Conservation (phyloP, 37 sponge, comb jelly and placozoan species). For the Crambe crambe region DNA sequence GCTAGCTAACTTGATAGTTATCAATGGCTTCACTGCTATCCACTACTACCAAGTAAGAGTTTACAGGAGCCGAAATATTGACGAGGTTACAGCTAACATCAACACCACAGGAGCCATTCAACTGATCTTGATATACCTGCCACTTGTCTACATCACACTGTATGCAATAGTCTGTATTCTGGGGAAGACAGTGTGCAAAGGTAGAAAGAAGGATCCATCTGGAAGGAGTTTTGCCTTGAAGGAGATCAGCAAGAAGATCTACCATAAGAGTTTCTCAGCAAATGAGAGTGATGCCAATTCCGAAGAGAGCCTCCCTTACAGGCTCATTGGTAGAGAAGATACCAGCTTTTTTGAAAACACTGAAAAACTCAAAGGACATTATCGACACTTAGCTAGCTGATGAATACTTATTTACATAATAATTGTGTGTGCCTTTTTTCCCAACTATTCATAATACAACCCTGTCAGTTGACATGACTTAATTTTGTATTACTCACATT, state of each 20-base stretch:
- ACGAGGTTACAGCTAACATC: no score
- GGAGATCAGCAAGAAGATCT: neutral
- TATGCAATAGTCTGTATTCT: neutral
- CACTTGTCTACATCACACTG: slow-evolving; percentile 17
- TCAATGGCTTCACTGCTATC: no score
- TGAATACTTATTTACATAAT: no score
- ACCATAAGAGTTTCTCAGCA: neutral
- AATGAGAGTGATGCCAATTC: neutral
- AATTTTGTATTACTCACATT: slow-evolving; percentile 31
- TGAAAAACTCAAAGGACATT: neutral
- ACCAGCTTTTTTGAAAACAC: neutral
- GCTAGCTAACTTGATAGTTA: slow-evolving; percentile 15
- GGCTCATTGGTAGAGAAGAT: neutral
- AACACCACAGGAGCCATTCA: slow-evolving; percentile 25
- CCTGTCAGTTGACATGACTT: no score
- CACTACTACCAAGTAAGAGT: no score
- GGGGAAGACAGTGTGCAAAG: neutral
- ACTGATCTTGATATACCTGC: slow-evolving; percentile 37
- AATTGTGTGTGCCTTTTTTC: neutral
- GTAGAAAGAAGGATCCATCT: neutral
- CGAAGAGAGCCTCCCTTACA: neutral
- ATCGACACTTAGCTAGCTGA: neutral
- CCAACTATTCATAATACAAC: neutral
- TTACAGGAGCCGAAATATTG: no score
- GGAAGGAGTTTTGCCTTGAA: neutral